Percentiles rank a stretch among this genome's conserved stretches.
These are phyloP conservation scores for Dorcus parallelipipedus DNA, from an alignment of 2,888 invertebrate genomes.

Conservation along the genomic window DNA sequence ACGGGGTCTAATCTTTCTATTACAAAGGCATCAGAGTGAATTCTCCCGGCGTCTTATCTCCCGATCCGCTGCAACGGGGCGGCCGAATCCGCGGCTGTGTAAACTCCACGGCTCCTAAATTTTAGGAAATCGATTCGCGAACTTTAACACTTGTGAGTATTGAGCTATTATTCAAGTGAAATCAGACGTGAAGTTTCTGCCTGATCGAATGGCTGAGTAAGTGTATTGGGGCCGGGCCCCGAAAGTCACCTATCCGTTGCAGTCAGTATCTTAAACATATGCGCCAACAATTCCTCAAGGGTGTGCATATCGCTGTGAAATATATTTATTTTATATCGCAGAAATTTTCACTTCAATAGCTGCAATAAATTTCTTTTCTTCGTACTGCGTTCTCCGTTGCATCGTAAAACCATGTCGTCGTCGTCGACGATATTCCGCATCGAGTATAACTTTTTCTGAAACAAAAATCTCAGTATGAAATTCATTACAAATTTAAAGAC, in stretches of 20 bases:
- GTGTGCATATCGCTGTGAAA: too few species aligned
- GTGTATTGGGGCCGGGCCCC: slow-evolving; percentile 30
- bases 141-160: slow-evolving; percentile 39
- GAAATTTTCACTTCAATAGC: too few species aligned
- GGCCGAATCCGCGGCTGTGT: not conserved
- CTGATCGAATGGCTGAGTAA: slow-evolving; percentile 43
- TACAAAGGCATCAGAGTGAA: not conserved
- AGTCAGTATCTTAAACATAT: not conserved
- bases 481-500: too few species aligned
- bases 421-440: too few species aligned
- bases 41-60: too few species aligned
- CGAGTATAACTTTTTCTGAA: too few species aligned
- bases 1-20: not conserved
- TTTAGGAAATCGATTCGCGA: slow-evolving; percentile 28
- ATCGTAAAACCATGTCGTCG: too few species aligned
- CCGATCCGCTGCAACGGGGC: too few species aligned
- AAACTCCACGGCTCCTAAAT: slow-evolving; percentile 14
- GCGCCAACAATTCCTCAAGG: not conserved
- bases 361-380: too few species aligned
- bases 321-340: too few species aligned
- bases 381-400: too few species aligned
- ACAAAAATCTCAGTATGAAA: too few species aligned
- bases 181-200: slow-evolving; percentile 45
- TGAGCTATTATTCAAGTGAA: slow-evolving; percentile 46
- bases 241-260: slow-evolving; percentile 3